These are phyloP conservation scores for Eriocheir sinensis DNA, from an alignment of 1,140 invertebrate genomes.

Conservation along the genomic window DNA sequence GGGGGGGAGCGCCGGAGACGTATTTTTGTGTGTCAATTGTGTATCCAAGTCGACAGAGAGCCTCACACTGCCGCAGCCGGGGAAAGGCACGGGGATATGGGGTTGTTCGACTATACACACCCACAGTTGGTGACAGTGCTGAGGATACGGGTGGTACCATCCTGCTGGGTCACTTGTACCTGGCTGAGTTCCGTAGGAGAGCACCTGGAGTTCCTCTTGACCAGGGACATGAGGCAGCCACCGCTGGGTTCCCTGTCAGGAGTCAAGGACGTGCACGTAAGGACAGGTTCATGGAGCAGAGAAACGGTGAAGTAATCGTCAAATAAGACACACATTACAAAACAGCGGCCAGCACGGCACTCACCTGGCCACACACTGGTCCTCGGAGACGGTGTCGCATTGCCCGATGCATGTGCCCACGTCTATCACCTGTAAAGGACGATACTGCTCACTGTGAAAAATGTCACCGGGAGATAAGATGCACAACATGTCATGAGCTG, in stretches of 20 bases:
- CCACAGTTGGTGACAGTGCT: constrained; percentile 50
- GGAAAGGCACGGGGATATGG: neutral
- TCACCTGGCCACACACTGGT: constrained; percentile 81
- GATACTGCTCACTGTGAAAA: neutral
- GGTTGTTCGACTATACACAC: neutral
- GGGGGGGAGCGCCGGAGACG: neutral
- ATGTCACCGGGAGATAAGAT: no score
- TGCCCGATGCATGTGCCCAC: constrained; percentile 83
- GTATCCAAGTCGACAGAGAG: neutral
- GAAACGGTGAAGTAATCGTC: neutral
- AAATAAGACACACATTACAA: neutral
- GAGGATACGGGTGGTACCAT: constrained; percentile 44
- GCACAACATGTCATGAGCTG: neutral
- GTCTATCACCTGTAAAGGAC: constrained; percentile 82
- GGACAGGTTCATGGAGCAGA: neutral
- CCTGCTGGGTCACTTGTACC: constrained; percentile 7
- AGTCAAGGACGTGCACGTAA: neutral
- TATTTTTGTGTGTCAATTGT: neutral
- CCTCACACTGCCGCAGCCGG: neutral
- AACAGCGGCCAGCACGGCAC: neutral
- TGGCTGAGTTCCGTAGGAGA: neutral
- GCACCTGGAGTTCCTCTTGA: constrained; percentile 57
- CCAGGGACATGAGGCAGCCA: constrained; percentile 53
- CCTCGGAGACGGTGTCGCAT: constrained; percentile 81
- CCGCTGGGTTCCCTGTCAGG: constrained; percentile 34